Percentiles rank a stretch among this genome's conserved stretches.
These are phyloP conservation scores for Eidolon helvum DNA, from an alignment of 2,113 vertebrate species.

Conservation along the genomic window DNA sequence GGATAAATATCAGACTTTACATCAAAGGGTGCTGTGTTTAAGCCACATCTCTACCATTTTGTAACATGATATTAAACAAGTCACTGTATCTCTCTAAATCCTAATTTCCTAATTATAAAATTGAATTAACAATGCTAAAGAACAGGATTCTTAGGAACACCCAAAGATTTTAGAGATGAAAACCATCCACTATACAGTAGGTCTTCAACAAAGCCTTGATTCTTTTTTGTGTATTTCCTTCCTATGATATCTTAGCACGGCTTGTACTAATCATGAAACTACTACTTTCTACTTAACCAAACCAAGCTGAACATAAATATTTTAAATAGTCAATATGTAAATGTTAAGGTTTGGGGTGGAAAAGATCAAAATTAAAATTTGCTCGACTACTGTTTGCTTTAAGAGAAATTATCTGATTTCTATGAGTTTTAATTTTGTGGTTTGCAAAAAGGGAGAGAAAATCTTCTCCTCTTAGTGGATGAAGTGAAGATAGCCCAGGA, in stretches of 20 bases:
- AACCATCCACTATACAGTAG: neutral
- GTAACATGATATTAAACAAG: neutral
- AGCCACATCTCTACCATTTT: neutral
- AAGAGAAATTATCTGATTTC: neutral
- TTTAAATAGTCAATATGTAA: neutral
- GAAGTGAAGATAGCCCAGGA: neutral
- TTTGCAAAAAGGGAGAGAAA: neutral
- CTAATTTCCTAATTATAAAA: neutral
- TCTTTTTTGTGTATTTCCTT: neutral
- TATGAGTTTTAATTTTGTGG: neutral
- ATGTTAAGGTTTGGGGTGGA: neutral
- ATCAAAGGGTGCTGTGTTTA: neutral
- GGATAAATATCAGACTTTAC: neutral
- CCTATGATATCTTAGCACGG: neutral
- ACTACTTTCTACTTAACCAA: neutral
- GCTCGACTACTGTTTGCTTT: neutral
- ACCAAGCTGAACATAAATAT: neutral
- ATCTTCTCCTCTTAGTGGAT: neutral
- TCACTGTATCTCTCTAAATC: neutral
- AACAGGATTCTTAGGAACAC: neutral
- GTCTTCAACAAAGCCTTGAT: neutral
- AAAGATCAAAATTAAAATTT: neutral
- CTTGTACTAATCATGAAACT: neutral
- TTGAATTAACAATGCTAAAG: neutral
- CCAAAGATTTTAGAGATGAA: neutral